Conservation (phyloP, 1,140 invertebrate genomes). For the Leguminivora glycinivorella region DNA sequence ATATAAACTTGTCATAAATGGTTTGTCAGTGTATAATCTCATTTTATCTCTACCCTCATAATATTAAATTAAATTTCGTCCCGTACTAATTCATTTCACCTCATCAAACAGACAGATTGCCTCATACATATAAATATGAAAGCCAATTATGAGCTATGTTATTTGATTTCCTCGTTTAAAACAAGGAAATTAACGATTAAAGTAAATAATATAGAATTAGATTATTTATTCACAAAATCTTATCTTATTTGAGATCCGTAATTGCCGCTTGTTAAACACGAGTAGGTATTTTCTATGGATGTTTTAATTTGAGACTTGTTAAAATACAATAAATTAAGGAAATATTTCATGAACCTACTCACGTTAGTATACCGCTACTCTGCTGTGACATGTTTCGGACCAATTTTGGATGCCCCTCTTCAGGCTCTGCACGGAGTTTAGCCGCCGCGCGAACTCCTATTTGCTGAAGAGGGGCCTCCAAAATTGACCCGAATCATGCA, state of each 20-base stretch:
- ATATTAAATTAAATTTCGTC: not conserved
- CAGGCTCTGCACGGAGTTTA: too few relatives aligned
- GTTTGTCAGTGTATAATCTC: not conserved
- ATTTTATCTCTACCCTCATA: slow-evolving; percentile 6
- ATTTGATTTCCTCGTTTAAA: slow-evolving; percentile 1
- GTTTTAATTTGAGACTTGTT: not conserved
- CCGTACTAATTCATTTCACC: not conserved
- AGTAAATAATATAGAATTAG: not conserved
- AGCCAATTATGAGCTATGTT: not conserved
- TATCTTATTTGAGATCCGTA: not conserved
- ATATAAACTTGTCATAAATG: not conserved
- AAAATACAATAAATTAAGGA: too few relatives aligned
- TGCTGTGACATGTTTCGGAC: too few relatives aligned
- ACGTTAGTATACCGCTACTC: too few relatives aligned
- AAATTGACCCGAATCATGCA: too few relatives aligned
- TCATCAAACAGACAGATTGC: not conserved
- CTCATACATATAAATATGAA: not conserved
- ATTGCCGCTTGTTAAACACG: not conserved
- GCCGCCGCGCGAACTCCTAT: too few relatives aligned
- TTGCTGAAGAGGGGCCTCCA: too few relatives aligned
- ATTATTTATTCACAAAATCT: not conserved
- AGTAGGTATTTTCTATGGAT: not conserved
- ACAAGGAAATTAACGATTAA: not conserved
- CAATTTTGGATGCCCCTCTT: too few relatives aligned
- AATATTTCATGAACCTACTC: too few relatives aligned